Evolutionary conservation across 2,888 invertebrate species (phyloP).

Genomic region (Caenorhabditis macrosperma): DNA sequence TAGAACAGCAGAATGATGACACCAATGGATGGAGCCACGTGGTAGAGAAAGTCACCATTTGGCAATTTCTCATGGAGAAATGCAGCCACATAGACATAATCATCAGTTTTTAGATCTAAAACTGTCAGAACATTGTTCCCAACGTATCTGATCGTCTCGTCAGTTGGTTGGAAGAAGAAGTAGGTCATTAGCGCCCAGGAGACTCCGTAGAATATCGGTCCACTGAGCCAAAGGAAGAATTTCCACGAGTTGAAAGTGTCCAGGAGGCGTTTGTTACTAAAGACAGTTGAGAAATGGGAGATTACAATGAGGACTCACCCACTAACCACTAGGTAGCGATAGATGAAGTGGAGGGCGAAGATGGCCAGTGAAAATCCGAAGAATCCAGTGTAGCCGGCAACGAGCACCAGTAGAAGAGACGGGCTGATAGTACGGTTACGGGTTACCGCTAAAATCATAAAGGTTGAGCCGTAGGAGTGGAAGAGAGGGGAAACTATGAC

Average conservation of each 20-base stretch:
- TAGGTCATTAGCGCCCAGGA: not conserved
- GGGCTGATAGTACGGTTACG: not conserved
- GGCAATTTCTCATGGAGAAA: not conserved
- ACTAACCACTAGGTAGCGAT: slow-evolving; percentile 7
- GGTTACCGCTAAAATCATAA: not conserved
- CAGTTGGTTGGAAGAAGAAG: not conserved
- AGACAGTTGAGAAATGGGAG: not conserved
- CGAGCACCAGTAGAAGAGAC: not conserved
- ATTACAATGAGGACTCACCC: too few relatives aligned
- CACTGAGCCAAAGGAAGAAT: not conserved
- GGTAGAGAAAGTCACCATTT: not conserved
- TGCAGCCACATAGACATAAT: not conserved
- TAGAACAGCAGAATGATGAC: not conserved
- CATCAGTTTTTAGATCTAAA: not conserved
- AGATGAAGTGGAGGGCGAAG: slow-evolving; percentile 16
- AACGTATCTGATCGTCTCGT: not conserved
- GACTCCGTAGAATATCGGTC: not conserved
- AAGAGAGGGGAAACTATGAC: too few relatives aligned
- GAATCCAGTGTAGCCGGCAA: not conserved
- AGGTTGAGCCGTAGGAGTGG: not conserved
- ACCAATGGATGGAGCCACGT: not conserved
- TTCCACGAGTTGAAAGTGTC: not conserved
- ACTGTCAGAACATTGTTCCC: not conserved
- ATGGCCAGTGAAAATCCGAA: slow-evolving; percentile 4
- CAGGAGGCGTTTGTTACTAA: not conserved